Evolutionary conservation across 2,888 invertebrate genomes (phyloP).

Genomic region (Thecocarcelia acutangulata): DNA sequence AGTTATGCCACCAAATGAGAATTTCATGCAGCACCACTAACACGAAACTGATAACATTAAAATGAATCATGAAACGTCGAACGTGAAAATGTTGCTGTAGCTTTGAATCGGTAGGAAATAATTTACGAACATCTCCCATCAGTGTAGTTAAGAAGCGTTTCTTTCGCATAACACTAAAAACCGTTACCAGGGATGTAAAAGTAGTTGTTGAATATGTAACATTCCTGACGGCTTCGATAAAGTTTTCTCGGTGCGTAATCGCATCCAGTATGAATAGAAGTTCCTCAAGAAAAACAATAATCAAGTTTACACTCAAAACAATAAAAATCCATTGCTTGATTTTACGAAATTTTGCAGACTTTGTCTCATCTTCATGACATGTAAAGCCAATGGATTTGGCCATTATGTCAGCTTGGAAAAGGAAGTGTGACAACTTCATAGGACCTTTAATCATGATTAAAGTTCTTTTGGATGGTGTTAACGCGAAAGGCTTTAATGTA

Average conservation of each 20-base stretch:
- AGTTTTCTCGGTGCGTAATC: constrained; percentile 72
- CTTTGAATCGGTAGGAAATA: constrained; percentile 72
- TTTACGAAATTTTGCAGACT: neutral
- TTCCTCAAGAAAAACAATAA: constrained; percentile 73
- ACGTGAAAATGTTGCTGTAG: constrained; percentile 70
- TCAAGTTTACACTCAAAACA: constrained; percentile 73
- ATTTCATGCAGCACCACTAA: constrained; percentile 74
- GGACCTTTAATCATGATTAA: neutral
- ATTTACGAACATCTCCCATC: constrained; percentile 70
- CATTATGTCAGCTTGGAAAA: constrained; percentile 72
- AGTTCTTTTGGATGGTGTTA: neutral
- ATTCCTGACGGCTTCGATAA: constrained; percentile 76
- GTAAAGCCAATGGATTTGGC: constrained; percentile 74
- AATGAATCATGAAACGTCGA: constrained; percentile 61
- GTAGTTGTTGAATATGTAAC: constrained; percentile 76
- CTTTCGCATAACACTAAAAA: constrained; percentile 73
- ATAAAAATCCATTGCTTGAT: constrained; percentile 69
- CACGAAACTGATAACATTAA: constrained; percentile 71
- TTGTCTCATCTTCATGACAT: constrained; percentile 69
- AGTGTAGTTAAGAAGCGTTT: constrained; percentile 71
- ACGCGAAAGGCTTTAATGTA: neutral
- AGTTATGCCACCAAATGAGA: constrained; percentile 77
- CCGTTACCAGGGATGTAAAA: constrained; percentile 75
- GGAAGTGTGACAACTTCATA: constrained; percentile 67
- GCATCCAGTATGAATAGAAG: constrained; percentile 74